Percentiles rank a stretch among this genome's conserved stretches.
These are phyloP conservation scores for Kryptolebias marmoratus DNA, from an alignment of 2,113 vertebrate genomes.

Conservation along the genomic window DNA sequence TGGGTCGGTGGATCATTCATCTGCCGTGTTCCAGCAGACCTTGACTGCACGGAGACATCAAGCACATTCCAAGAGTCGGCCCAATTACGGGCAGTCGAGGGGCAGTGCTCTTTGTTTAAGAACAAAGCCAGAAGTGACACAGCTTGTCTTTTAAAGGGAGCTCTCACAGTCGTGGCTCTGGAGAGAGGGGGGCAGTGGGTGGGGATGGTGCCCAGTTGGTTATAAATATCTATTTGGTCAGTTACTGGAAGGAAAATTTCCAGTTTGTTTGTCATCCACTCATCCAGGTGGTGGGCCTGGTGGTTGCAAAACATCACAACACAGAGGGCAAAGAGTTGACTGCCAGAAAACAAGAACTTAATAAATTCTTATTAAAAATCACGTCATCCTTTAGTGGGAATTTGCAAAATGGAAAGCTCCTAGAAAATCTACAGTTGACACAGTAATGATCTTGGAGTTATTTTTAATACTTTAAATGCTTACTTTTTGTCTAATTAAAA, in stretches of 20 bases:
- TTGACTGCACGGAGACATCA: slow-evolving; percentile 77
- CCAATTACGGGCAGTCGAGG: slow-evolving; percentile 83
- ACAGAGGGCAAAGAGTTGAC: slow-evolving; percentile 33
- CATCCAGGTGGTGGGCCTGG: slow-evolving; percentile 78
- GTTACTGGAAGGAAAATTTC: slow-evolving; percentile 83
- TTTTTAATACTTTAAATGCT: neutral
- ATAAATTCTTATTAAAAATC: slow-evolving; percentile 70
- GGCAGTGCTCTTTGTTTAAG: slow-evolving; percentile 83
- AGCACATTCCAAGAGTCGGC: slow-evolving; percentile 81
- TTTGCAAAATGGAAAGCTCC: slow-evolving; percentile 41
- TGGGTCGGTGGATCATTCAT: slow-evolving; percentile 47
- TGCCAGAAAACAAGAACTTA: slow-evolving; percentile 63
- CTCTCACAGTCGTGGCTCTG: slow-evolving; percentile 69
- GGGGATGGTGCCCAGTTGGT: slow-evolving; percentile 80
- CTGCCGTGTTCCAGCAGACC: slow-evolving; percentile 57
- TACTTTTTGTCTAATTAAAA: neutral
- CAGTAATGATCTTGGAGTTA: slow-evolving; percentile 35
- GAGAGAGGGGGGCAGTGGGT: slow-evolving; percentile 44
- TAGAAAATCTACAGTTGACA: slow-evolving; percentile 46
- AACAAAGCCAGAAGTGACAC: slow-evolving; percentile 84
- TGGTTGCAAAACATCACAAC: slow-evolving; percentile 73
- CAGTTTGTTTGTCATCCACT: slow-evolving; percentile 80
- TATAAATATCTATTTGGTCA: slow-evolving; percentile 84
- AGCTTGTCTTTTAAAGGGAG: slow-evolving; percentile 80
- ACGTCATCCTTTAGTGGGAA: slow-evolving; percentile 61